Percentiles rank a stretch among this genome's conserved stretches.
phyloP scores from a whole-genome alignment of 2,888 invertebrate species.

The Rhorus exstirpatorius region DNA sequence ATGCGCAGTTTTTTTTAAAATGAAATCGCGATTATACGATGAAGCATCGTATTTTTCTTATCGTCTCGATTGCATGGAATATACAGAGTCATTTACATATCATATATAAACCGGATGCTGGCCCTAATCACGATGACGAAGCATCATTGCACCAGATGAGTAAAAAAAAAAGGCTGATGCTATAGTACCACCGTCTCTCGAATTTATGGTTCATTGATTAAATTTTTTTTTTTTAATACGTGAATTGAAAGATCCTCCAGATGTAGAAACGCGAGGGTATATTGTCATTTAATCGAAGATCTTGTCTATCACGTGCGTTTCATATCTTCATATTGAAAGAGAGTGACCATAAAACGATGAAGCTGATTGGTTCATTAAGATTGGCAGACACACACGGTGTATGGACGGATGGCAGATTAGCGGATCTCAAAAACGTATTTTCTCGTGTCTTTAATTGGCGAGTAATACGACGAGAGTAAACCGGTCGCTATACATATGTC shows the following conservation, averaged over 20 bases:
- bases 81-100: background rate
- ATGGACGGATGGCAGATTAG: constrained; percentile 33
- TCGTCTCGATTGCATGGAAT: background rate
- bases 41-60: background rate
- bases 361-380: constrained; percentile 34
- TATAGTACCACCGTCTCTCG: background rate
- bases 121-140: constrained; percentile 22
- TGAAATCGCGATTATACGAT: background rate
- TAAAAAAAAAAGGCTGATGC: background rate
- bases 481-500: background rate
- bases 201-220: constrained; percentile 24
- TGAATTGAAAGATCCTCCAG: constrained; percentile 18
- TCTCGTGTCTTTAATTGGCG: constrained; percentile 39
- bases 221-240: constrained; percentile 35
- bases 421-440: constrained; percentile 3
- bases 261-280: constrained; percentile 12
- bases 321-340: no score
- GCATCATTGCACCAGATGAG: constrained; percentile 12
- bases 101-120: constrained; percentile 7
- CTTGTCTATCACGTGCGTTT: background rate
- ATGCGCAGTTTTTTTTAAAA: constrained; percentile 10
- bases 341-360: constrained; percentile 5
- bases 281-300: constrained; percentile 24
- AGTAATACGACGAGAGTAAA: background rate
- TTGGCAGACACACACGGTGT: constrained; percentile 18